Evolutionary conservation across 37 sponge, comb jelly and placozoan species (phyloP).

Genomic region (Corticium candelabrum): DNA sequence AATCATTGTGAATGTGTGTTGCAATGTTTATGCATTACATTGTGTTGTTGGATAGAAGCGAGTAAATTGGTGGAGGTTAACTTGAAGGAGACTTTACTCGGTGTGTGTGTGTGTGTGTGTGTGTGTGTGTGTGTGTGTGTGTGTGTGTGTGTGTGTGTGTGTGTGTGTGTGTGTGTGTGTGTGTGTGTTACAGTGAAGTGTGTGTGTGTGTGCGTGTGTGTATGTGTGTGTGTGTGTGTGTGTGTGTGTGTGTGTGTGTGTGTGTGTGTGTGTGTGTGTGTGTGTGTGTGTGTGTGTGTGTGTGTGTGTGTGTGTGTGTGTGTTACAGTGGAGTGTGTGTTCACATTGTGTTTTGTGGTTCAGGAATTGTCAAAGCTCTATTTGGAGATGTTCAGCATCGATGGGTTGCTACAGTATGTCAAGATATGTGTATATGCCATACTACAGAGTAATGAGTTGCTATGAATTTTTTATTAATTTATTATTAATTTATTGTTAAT

Average conservation of each 20-base stretch:
- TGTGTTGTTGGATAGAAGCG: neutral
- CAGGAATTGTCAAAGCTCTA: conserved; percentile 3
- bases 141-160: too few relatives aligned
- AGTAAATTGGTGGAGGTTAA: neutral
- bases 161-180: too few relatives aligned
- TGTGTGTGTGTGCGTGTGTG: conserved; percentile 10
- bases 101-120: conserved; percentile 15
- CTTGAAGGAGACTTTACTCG: neutral
- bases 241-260: neutral
- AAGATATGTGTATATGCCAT: too few relatives aligned
- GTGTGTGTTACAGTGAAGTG: neutral
- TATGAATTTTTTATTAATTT: too few relatives aligned
- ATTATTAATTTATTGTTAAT: too few relatives aligned
- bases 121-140: too few relatives aligned
- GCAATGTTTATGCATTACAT: too few relatives aligned
- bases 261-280: conserved; percentile 9
- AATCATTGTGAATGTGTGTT: too few relatives aligned
- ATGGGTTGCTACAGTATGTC: conserved; percentile 6
- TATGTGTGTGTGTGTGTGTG: conserved; percentile 10
- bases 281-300: neutral
- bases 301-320: too few relatives aligned
- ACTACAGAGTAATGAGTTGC: too few relatives aligned
- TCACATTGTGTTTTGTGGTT: neutral
- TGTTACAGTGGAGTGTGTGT: neutral
- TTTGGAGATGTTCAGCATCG: neutral